Evolutionary conservation across 2,888 invertebrate genomes (phyloP).

Genomic region (Neocrepidodera transversa): DNA sequence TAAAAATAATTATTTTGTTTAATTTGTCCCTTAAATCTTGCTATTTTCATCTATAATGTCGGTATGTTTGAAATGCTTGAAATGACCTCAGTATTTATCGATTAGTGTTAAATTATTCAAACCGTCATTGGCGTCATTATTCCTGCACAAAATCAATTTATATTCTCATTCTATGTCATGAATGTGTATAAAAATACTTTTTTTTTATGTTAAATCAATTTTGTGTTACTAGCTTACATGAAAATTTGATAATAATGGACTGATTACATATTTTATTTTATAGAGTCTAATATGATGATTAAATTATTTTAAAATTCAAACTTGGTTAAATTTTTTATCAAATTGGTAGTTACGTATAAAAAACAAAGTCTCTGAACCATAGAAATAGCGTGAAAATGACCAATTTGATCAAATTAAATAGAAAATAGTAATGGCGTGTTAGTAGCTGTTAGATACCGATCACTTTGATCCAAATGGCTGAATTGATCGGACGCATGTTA

Average conservation of each 20-base stretch:
- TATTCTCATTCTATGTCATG: background rate
- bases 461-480: constrained; percentile 15
- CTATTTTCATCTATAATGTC: background rate
- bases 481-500: constrained; percentile 3
- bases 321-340: too few species aligned
- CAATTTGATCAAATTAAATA: constrained; percentile 15
- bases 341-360: too few species aligned
- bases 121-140: constrained; percentile 37
- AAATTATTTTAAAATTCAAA: too few species aligned
- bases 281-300: too few species aligned
- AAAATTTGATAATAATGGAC: too few species aligned
- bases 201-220: too few species aligned
- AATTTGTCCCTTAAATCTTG: too few species aligned
- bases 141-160: constrained; percentile 35
- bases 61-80: constrained; percentile 20
- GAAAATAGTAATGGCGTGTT: constrained; percentile 22
- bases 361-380: background rate
- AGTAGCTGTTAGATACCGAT: constrained; percentile 11
- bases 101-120: constrained; percentile 38
- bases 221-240: too few species aligned
- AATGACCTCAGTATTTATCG: constrained; percentile 40
- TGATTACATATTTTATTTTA: too few species aligned
- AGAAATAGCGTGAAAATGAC: constrained; percentile 5
- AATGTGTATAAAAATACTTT: constrained; percentile 16
- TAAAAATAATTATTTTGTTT: too few species aligned